Conservation (phyloP, 2,888 invertebrate species). For the Melanostoma scalare region DNA sequence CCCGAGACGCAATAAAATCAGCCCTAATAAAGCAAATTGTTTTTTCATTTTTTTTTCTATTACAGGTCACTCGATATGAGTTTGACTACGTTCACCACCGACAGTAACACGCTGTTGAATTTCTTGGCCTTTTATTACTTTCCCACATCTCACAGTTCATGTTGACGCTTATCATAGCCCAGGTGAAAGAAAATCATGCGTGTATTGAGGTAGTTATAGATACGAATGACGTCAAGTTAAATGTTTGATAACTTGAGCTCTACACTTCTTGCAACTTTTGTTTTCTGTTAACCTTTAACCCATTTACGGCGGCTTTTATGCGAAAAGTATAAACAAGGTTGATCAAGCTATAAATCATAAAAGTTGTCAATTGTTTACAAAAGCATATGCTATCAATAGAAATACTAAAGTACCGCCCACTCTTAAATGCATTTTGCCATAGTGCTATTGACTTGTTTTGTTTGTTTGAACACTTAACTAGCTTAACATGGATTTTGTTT, state of each 20-base stretch:
- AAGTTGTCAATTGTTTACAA: slow-evolving; percentile 12
- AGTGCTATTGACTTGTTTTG: too few species aligned
- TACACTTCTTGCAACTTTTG: neutral
- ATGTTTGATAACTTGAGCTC: too few species aligned
- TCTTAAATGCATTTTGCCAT: too few species aligned
- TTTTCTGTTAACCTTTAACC: slow-evolving; percentile 14
- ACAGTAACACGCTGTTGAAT: slow-evolving; percentile 38
- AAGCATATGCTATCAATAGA: neutral
- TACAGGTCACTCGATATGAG: slow-evolving; percentile 2
- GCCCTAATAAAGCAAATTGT: slow-evolving; percentile 37
- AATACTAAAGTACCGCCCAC: too few species aligned
- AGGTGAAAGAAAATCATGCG: slow-evolving; percentile 43
- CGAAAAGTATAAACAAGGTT: slow-evolving; percentile 2
- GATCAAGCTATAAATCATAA: neutral
- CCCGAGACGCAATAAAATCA: slow-evolving; percentile 33
- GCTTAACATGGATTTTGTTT: too few species aligned
- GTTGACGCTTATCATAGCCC: slow-evolving; percentile 35
- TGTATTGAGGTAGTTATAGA: slow-evolving; percentile 34
- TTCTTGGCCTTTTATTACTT: slow-evolving; percentile 54
- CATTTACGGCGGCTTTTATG: slow-evolving; percentile 35
- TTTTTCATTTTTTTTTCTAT: slow-evolving; percentile 46
- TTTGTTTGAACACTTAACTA: too few species aligned
- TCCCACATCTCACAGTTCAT: slow-evolving; percentile 1
- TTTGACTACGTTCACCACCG: slow-evolving; percentile 9
- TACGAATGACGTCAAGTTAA: slow-evolving; percentile 43